Conservation (phyloP, 1,140 invertebrate species). For the Helicoverpa zea region DNA sequence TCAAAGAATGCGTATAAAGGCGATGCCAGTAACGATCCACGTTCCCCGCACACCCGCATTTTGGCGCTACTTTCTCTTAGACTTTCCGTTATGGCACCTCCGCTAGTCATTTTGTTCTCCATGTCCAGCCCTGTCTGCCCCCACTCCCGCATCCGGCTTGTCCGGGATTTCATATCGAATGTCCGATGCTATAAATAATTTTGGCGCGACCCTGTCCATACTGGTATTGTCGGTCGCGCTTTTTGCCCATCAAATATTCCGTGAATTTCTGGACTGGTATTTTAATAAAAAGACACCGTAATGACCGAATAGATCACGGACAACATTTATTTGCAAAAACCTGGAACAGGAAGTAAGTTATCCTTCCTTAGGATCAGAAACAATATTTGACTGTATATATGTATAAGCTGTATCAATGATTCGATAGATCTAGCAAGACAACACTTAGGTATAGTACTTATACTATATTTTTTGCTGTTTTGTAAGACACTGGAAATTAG, state of each 20-base stretch:
- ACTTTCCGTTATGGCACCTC: too few relatives aligned
- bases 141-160: slow-evolving; percentile 11
- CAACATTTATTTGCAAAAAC: slow-evolving; percentile 25
- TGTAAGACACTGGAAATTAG: too few relatives aligned
- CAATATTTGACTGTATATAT: background rate
- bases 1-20: too few relatives aligned
- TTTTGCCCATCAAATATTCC: slow-evolving; percentile 19
- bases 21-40: too few relatives aligned
- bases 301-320: slow-evolving; percentile 32
- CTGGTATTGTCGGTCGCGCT: slow-evolving; percentile 16
- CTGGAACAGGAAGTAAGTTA: background rate
- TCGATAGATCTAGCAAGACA: too few relatives aligned
- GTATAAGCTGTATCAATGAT: too few relatives aligned
- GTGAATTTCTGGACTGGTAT: slow-evolving; percentile 25
- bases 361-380: slow-evolving; percentile 1
- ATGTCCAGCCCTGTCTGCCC: slow-evolving; percentile 15
- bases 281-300: slow-evolving; percentile 35
- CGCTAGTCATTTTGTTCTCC: slow-evolving; percentile 16
- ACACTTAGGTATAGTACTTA: too few relatives aligned
- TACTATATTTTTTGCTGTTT: too few relatives aligned
- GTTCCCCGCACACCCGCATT: too few relatives aligned
- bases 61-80: too few relatives aligned
- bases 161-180: slow-evolving; percentile 40
- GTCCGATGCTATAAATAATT: slow-evolving; percentile 35
- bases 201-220: slow-evolving; percentile 3